phyloP scores from a whole-genome alignment of 2,888 invertebrate species.

The Drosophila melanosoma region DNA sequence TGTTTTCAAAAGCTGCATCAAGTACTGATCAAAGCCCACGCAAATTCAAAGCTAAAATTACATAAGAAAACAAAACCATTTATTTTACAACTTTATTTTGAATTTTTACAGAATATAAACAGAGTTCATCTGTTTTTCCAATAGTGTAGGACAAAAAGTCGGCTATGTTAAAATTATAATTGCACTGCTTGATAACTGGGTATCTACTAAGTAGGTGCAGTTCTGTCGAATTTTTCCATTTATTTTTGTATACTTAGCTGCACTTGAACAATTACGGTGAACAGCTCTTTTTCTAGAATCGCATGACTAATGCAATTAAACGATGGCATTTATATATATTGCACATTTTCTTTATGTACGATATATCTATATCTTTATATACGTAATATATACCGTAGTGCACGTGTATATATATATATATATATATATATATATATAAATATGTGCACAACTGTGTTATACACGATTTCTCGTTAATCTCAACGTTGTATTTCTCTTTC shows the following conservation, averaged over 20 bases:
- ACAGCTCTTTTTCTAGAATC: constrained; percentile 21
- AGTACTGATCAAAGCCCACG: not conserved
- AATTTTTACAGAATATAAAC: not conserved
- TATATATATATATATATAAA: not conserved
- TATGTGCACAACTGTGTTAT: constrained; percentile 8
- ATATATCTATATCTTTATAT: constrained; percentile 1
- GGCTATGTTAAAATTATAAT: not conserved
- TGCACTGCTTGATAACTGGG: not conserved
- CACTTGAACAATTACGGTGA: constrained; percentile 18
- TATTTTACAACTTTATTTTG: not conserved
- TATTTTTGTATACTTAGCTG: constrained; percentile 6
- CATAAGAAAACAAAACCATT: not conserved
- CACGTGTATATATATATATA: not conserved
- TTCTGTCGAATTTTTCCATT: not conserved
- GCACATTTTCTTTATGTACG: constrained; percentile 1
- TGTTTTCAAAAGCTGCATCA: not conserved
- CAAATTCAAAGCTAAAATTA: not conserved
- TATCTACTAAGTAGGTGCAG: not conserved
- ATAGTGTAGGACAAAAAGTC: not conserved
- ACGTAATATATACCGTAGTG: not conserved
- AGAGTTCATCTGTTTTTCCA: not conserved
- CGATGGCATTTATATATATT: constrained; percentile 19
- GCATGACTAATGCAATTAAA: constrained; percentile 48
- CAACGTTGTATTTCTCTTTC: not conserved
- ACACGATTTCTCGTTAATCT: constrained; percentile 15